phyloP scores from a whole-genome alignment of 2,797 vertebrate species.

The Syncerus caffer region DNA sequence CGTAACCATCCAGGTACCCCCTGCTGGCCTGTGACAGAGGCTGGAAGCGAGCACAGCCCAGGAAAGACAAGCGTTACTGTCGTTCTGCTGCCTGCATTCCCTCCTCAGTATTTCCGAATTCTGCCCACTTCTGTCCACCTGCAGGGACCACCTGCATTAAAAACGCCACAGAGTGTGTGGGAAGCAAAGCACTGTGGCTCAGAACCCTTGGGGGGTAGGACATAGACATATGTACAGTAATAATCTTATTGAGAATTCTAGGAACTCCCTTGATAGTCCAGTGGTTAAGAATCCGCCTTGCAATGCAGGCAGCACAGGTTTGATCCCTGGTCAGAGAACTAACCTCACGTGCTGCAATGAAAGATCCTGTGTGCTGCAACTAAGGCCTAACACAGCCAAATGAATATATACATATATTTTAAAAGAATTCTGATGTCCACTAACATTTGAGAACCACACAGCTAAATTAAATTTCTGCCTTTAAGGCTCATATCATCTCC shows the following conservation, averaged over 20 bases:
- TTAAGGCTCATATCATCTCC: neutral
- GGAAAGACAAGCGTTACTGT: too few relatives aligned
- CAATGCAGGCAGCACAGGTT: neutral
- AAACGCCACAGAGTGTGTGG: neutral
- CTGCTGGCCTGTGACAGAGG: neutral
- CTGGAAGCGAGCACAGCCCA: neutral
- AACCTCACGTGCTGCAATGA: neutral
- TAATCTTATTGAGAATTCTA: neutral
- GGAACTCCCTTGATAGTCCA: neutral
- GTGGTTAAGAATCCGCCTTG: neutral
- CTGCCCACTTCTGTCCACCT: neutral
- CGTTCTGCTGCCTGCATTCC: accelerated
- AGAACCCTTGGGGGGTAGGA: neutral
- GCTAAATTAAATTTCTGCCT: neutral
- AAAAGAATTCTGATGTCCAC: neutral
- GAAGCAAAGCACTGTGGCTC: neutral
- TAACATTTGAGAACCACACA: neutral
- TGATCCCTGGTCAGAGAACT: neutral
- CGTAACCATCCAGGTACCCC: neutral
- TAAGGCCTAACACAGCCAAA: neutral
- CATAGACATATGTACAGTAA: neutral
- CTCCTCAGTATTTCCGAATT: neutral
- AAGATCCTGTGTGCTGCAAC: neutral
- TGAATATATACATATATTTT: neutral
- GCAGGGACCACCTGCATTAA: neutral